Evolutionary conservation across 1,140 invertebrate genomes (phyloP), one percentile per base, ranked within the genome.

Genomic region (Bombus superbus): DNA sequence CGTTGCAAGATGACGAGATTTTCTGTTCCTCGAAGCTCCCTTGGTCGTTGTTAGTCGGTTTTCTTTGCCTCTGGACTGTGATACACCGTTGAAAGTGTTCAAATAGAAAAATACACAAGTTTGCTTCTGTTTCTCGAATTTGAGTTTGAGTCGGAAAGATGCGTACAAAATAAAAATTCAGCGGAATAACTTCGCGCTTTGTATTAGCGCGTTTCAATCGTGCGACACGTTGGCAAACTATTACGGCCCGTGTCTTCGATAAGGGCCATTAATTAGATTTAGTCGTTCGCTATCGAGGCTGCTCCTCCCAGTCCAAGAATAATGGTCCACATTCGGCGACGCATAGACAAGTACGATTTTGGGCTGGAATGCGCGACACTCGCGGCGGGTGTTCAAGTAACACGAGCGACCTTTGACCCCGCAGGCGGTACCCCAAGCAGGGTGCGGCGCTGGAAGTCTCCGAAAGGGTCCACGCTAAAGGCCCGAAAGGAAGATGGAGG

Each of bases 371-470:
- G 90, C 84, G 91, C 93, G 93, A 95, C 93, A 94, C 92, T 94
- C 93, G 92, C 93, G 92, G 92, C 92, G 93, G 93, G 92, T 93
- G 92, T 91, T 88, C 93, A 90, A 90, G 93, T 93, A 92, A 90
- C 89, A 86, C 76, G 86, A 80, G 82, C 92, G 94, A 93, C 93
- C 93, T 89, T 76, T 93, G 94, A 94, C 91, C 93, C 81, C 77
- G 44, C 68, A 71, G 77, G 64, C 68, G 72, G 86, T 74, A 87
- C 88, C 91, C 92, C 28, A 90, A 69, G 91, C 92, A 94, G 93
- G 92, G 93, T 90, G 93, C 92, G 93, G 92, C 92, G 78, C 91
- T 91, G 92, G 87, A 91, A 91, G 89, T 92, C 91, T 90, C 90
- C 89, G 80, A 92, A 88, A 86, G 89, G 91, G 86, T 86, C 88